Evolutionary conservation across 2,797 vertebrate genomes (phyloP).

Genomic region (Sebastiscus albofasciatus): DNA sequence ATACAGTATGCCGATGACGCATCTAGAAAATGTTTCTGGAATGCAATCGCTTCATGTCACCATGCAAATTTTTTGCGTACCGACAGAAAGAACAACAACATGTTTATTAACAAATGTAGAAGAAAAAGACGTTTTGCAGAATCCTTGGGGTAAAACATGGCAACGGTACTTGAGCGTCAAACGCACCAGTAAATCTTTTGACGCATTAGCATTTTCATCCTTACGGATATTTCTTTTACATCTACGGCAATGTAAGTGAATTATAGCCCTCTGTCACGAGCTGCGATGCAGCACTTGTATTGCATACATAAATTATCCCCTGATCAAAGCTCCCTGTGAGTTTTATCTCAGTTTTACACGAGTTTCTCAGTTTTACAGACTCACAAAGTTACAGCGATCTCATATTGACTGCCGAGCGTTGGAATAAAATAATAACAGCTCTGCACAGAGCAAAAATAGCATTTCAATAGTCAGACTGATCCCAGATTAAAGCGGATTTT

Average conservation of each 20-base stretch:
- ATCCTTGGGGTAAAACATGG: slow-evolving; percentile 33
- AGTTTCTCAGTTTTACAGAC: slow-evolving; percentile 60
- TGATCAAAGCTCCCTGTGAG: slow-evolving; percentile 62
- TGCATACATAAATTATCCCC: slow-evolving; percentile 63
- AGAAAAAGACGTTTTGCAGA: slow-evolving; percentile 9
- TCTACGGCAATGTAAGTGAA: slow-evolving; percentile 54
- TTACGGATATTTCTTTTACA: slow-evolving; percentile 53
- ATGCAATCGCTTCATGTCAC: slow-evolving; percentile 28
- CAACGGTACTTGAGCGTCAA: slow-evolving; percentile 20
- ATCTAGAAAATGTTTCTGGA: slow-evolving; percentile 50
- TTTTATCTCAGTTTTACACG: slow-evolving; percentile 43
- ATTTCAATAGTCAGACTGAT: slow-evolving; percentile 5
- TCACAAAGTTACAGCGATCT: slow-evolving; percentile 38
- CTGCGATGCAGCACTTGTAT: slow-evolving; percentile 49
- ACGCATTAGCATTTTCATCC: slow-evolving; percentile 68
- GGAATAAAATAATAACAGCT: slow-evolving; percentile 45
- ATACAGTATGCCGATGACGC: slow-evolving; percentile 71
- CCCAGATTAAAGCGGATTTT: neutral
- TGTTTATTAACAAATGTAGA: slow-evolving; percentile 16
- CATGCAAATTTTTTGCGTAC: slow-evolving; percentile 40
- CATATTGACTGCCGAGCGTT: slow-evolving; percentile 28
- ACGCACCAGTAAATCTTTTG: slow-evolving; percentile 49
- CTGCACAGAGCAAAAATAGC: slow-evolving; percentile 3
- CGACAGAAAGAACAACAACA: slow-evolving; percentile 14
- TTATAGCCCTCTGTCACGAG: slow-evolving; percentile 59